A percentile compares a stretch with the other conserved stretches of the same genome.
Conservation (phyloP, 2,113 vertebrate species). For the Pongo abelii region DNA sequence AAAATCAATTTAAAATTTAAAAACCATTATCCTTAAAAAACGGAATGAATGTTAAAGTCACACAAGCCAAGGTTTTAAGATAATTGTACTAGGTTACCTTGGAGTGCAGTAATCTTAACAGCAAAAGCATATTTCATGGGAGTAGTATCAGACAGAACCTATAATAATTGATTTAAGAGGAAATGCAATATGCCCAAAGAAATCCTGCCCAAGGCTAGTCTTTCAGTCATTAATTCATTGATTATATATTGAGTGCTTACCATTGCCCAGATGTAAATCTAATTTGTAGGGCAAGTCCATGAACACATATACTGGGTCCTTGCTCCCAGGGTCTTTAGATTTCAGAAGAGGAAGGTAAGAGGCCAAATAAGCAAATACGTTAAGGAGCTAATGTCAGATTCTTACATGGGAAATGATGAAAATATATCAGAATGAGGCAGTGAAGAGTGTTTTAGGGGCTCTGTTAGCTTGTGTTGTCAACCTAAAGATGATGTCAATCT, state of each 20-base stretch:
- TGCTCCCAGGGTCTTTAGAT: neutral
- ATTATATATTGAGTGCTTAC: neutral
- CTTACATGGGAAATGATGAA: neutral
- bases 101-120: neutral
- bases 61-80: neutral
- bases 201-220: neutral
- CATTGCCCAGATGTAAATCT: neutral
- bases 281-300: neutral
- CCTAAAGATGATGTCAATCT: neutral
- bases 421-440: neutral
- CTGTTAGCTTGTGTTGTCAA: neutral
- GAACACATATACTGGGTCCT: neutral
- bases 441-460: rapidly evolving
- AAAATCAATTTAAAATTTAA: neutral
- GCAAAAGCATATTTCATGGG: neutral
- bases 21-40: neutral
- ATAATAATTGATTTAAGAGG: neutral
- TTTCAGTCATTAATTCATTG: neutral
- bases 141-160: neutral
- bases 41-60: neutral
- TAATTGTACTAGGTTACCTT: neutral
- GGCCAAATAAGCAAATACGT: neutral
- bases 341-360: neutral
- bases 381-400: neutral
- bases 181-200: neutral